These are phyloP conservation scores for Torymus aiolomorphi DNA, from an alignment of 2,888 invertebrate species.

Conservation along the genomic window DNA sequence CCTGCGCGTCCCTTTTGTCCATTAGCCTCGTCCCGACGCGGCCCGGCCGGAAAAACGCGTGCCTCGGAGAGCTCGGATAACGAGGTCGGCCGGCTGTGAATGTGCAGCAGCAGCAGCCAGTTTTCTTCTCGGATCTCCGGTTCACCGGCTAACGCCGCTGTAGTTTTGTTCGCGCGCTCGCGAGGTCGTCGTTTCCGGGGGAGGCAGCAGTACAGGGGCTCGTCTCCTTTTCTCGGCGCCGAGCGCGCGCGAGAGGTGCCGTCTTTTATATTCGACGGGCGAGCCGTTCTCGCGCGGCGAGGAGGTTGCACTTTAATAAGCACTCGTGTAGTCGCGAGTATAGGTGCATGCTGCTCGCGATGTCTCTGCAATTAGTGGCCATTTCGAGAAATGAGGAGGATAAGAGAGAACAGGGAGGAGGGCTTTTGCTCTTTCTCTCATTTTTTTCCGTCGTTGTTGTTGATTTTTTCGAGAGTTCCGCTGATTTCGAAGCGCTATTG, in stretches of 20 bases:
- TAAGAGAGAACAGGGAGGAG: no score
- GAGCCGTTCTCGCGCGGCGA: constrained; percentile 1
- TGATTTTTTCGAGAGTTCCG: no score
- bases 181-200: not conserved
- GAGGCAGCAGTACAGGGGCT: not conserved
- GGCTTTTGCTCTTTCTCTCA: not conserved
- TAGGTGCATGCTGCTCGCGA: not conserved
- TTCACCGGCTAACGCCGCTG: constrained; percentile 9
- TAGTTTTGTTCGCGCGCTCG: constrained; percentile 3
- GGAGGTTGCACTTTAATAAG: constrained; percentile 41
- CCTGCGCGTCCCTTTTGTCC: constrained; percentile 17
- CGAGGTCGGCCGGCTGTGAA: constrained; percentile 16
- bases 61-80: not conserved
- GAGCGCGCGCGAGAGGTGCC: not conserved
- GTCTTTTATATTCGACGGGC: constrained; percentile 22
- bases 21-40: constrained; percentile 7
- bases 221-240: not conserved
- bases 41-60: constrained; percentile 8
- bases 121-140: constrained; percentile 7
- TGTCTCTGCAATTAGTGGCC: constrained; percentile 10
- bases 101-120: not conserved
- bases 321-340: constrained; percentile 12
- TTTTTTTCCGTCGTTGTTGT: not conserved
- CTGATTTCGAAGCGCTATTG: no score
- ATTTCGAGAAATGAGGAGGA: constrained; percentile 18